A percentile compares a stretch with the other conserved stretches of the same genome.
phyloP scores from a whole-genome alignment of 1,140 invertebrate species.

The Zaprionus vittiger region DNA sequence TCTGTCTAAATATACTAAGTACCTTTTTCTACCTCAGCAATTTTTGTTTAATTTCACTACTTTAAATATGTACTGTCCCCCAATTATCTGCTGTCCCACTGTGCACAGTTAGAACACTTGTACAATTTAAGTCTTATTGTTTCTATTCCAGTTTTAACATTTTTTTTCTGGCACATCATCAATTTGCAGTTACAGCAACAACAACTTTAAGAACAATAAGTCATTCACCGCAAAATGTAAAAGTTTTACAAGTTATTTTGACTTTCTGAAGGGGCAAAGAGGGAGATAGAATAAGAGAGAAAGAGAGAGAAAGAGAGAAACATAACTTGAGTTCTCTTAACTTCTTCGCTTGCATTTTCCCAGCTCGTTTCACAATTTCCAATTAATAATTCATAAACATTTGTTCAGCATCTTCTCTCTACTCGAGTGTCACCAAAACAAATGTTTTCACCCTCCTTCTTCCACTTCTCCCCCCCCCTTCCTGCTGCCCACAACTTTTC shows the following conservation, averaged over 20 bases:
- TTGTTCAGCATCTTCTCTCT: slow-evolving; percentile 28
- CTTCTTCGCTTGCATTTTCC: slow-evolving; percentile 21
- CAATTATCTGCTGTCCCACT: no score
- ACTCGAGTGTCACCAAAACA: slow-evolving; percentile 24
- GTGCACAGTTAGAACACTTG: neutral
- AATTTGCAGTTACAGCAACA: slow-evolving; percentile 43
- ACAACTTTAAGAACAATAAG: slow-evolving; percentile 31
- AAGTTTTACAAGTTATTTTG: slow-evolving; percentile 73
- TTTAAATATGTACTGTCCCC: no score
- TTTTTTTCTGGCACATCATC: slow-evolving; percentile 61
- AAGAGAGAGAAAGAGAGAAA: neutral
- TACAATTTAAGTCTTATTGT: neutral
- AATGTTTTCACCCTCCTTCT: slow-evolving; percentile 11
- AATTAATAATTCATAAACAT: slow-evolving; percentile 80
- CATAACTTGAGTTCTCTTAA: slow-evolving; percentile 6
- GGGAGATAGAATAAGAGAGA: slow-evolving; percentile 15
- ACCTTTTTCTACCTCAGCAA: neutral
- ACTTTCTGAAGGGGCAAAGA: slow-evolving; percentile 51
- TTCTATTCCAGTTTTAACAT: slow-evolving; percentile 26
- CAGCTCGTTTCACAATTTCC: slow-evolving; percentile 59
- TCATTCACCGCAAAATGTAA: slow-evolving; percentile 70
- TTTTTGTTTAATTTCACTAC: neutral
- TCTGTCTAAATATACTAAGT: neutral
- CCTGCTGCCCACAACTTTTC: slow-evolving; percentile 2
- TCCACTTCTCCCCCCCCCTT: neutral